phyloP scores from a whole-genome alignment of 2,888 invertebrate genomes.

The Tetrapedia diversipes region DNA sequence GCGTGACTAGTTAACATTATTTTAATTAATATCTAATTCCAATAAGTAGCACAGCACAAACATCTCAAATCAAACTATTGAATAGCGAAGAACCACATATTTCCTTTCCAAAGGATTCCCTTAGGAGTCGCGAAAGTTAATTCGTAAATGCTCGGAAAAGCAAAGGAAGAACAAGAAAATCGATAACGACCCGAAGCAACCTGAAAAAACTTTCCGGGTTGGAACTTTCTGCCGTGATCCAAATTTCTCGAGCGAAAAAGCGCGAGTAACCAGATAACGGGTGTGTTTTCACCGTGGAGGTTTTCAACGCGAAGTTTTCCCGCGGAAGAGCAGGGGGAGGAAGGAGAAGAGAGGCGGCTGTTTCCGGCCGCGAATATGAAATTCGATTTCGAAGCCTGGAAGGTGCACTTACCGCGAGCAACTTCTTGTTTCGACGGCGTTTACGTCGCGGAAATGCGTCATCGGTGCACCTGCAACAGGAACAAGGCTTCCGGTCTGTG shows the following conservation, averaged over 20 bases:
- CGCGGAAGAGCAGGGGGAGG: not conserved
- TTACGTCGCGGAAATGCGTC: constrained; percentile 43
- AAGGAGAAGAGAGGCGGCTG: not conserved
- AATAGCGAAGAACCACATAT: not conserved
- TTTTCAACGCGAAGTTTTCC: constrained; percentile 20
- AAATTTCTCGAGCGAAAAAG: constrained; percentile 2
- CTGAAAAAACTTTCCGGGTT: not conserved
- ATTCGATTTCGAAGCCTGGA: constrained; percentile 50
- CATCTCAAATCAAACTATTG: not conserved
- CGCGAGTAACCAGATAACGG: constrained; percentile 7
- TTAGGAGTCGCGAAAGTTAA: not conserved
- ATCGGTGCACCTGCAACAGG: not conserved
- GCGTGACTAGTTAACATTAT: too few relatives aligned
- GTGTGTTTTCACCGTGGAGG: constrained; percentile 10
- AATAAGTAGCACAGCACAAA: not conserved
- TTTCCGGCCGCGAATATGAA: constrained; percentile 41
- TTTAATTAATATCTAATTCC: too few relatives aligned
- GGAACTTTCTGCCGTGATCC: not conserved
- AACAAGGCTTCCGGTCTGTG: constrained; percentile 5
- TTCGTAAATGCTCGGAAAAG: not conserved
- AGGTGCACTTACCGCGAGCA: constrained; percentile 46
- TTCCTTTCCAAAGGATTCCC: not conserved
- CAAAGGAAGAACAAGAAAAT: not conserved
- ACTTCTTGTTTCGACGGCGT: constrained; percentile 44
- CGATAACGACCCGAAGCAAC: not conserved